Evolutionary conservation across 2,888 invertebrate genomes (phyloP), one percentile per base, ranked within the genome.

Genomic region (Epinotia nisella): DNA sequence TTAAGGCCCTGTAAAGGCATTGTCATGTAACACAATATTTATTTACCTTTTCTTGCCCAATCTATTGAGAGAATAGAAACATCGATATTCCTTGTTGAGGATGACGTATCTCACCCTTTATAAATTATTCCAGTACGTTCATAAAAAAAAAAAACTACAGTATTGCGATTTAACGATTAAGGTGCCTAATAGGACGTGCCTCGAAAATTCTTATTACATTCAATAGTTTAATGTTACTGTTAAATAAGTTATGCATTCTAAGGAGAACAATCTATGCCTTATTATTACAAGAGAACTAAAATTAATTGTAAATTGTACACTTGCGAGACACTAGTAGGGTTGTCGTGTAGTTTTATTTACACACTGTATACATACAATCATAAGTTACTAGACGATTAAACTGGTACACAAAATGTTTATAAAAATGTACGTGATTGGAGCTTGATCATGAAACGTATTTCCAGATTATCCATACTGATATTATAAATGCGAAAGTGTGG

Each of bases 141-240:
- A 35, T n/a, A 35, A 9, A 35, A 35, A 35, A 35, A 9, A 35
- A 9, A 9, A 29, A 0, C 9, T 9, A 9, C 3, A 3, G 35
- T 35, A 9, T 24, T 29, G 19, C 13, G n/a, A 24, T 15, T 51
- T 5, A 35, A 64, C 51, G 15, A 66, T 51, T 53, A 55, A 66
- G 60, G 61, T 72, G 66, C 66, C 71, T 71, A 59, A 21, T 53
- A 39, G 24, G 41, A 29, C 29, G 66, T 71, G 61, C 71, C 71
- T 72, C 60, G 7, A 56, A n/a, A 19, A 45, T 21, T 29, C 41
- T 59, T 15, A 66, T 13, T 56, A 56, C 21, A 41, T 17, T n/a
- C 10, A n/a, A 53, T 60, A 56, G 41, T 56, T 35, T 35, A 35
- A 35, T 55, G 53, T 66, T 66, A 53, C 24, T 66, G 51, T 61